Conservation (phyloP, 2,797 vertebrate genomes). For the Balearica regulorum region DNA sequence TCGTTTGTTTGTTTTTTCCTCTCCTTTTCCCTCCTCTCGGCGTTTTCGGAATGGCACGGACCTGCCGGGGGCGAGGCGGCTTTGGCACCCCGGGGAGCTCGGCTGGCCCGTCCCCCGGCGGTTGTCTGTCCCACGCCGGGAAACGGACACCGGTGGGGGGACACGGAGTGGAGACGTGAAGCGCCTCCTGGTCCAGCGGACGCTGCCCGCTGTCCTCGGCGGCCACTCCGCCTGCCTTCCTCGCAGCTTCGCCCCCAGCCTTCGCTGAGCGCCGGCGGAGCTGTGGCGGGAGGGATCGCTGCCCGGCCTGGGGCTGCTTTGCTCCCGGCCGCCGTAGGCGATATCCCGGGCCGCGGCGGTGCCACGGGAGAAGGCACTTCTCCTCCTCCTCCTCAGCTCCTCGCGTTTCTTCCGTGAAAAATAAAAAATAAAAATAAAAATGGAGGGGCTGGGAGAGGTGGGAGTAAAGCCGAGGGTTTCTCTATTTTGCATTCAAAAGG, state of each 20-base stretch:
- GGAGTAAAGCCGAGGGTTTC: background rate
- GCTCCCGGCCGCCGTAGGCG: background rate
- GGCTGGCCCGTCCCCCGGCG: background rate
- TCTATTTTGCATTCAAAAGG: background rate
- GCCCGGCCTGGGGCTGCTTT: rapidly evolving
- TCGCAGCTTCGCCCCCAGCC: too few species aligned
- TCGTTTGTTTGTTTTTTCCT: background rate
- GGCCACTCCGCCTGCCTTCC: too few species aligned
- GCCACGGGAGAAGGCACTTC: background rate
- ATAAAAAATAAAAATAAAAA: too few species aligned
- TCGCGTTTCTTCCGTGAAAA: background rate
- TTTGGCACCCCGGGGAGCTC: background rate
- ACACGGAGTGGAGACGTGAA: too few species aligned
- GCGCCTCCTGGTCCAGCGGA: rapidly evolving
- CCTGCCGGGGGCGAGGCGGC: background rate
- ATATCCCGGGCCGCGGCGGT: too few species aligned
- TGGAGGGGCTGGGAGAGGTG: background rate
- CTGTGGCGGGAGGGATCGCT: background rate
- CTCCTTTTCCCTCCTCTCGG: background rate
- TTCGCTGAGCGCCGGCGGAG: too few species aligned
- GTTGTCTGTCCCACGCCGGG: background rate
- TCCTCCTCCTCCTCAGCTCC: background rate
- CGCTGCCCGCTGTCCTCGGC: rapidly evolving
- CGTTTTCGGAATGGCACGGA: background rate
- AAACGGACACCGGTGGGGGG: background rate